A percentile compares a stretch with the other conserved stretches of the same genome.
Evolutionary conservation across 2,113 vertebrate species (phyloP).

Genomic region (Cryptoleucopteryx plumbea): DNA sequence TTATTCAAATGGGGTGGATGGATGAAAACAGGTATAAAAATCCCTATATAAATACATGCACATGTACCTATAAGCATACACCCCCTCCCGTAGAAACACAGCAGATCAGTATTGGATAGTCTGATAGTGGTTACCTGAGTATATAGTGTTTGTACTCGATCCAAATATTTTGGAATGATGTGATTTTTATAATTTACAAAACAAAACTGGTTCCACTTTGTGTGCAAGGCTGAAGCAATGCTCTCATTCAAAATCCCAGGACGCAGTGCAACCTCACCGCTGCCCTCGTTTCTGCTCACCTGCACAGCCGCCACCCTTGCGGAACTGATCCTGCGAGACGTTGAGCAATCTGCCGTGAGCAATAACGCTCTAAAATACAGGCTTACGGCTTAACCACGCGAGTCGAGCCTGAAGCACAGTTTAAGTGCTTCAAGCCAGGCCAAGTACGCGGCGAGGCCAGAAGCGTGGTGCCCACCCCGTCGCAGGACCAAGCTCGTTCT

Average conservation of each 20-base stretch:
- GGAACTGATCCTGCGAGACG: not conserved
- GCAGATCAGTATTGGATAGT: not conserved
- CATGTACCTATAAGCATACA: not conserved
- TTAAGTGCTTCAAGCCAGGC: not conserved
- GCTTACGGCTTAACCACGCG: not conserved
- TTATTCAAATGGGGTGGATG: not conserved
- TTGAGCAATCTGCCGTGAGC: not conserved
- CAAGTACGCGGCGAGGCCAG: not conserved
- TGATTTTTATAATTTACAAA: not conserved
- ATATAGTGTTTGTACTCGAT: not conserved
- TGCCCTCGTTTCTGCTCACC: not conserved
- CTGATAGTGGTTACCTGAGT: not conserved
- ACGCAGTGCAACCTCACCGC: accelerated
- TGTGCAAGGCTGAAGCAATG: not conserved
- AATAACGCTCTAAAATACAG: not conserved
- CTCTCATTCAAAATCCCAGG: not conserved
- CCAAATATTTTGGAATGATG: not conserved
- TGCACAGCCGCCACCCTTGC: not conserved
- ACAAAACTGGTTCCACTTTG: not conserved
- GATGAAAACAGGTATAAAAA: not conserved
- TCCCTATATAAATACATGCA: accelerated
- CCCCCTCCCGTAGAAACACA: not conserved
- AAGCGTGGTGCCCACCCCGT: not conserved
- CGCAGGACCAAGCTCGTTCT: not conserved
- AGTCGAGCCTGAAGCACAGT: not conserved